Evolutionary conservation across 2,888 invertebrate genomes (phyloP).

Genomic region (Andricus quercusramuli): DNA sequence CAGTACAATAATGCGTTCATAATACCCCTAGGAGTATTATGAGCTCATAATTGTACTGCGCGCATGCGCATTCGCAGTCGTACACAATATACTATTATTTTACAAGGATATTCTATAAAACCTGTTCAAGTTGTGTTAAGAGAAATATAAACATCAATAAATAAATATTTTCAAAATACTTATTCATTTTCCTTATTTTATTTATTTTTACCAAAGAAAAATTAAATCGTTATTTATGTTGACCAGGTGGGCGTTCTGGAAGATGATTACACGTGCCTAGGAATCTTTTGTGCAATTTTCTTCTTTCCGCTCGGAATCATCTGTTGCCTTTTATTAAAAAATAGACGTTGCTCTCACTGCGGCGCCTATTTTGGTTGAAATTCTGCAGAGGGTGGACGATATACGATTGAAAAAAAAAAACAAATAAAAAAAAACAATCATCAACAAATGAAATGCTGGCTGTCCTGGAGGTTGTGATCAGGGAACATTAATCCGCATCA

Average conservation of each 20-base stretch:
- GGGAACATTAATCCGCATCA: not conserved
- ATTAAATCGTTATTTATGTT: conserved; percentile 33
- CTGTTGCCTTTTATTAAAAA: conserved; percentile 91
- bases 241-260: conserved; percentile 88
- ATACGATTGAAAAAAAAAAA: not conserved
- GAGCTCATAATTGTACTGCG: too few relatives aligned
- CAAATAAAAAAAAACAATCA: not conserved
- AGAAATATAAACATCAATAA: too few relatives aligned
- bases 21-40: too few relatives aligned
- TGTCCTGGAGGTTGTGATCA: conserved; percentile 11
- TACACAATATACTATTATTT: too few relatives aligned
- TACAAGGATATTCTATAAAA: too few relatives aligned
- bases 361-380: conserved; percentile 88
- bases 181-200: too few relatives aligned
- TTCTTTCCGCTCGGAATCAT: conserved; percentile 93
- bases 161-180: too few relatives aligned
- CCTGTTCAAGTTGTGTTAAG: too few relatives aligned
- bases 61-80: too few relatives aligned
- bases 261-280: conserved; percentile 92
- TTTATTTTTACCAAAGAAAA: too few relatives aligned
- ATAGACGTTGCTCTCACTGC: conserved; percentile 92
- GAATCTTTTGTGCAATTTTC: conserved; percentile 90
- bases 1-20: too few relatives aligned
- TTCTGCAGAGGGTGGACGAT: too few relatives aligned
- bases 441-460: conserved; percentile 3